Base-by-base conservation (phyloP, 2,113 vertebrate genomes). In the Protomyctophum bolini region DNA sequence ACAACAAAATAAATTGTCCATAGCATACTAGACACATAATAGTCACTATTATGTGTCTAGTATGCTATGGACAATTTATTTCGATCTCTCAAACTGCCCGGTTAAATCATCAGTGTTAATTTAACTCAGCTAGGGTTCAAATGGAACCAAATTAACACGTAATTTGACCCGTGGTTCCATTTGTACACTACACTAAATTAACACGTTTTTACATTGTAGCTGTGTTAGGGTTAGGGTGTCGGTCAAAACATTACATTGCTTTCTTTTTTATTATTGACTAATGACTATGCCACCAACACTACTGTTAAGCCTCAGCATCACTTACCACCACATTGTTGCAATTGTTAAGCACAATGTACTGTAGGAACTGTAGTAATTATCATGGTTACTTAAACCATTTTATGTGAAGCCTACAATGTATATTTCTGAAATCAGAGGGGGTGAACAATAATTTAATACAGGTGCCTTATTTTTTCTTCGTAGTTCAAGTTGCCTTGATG, bases 381-480 rank as follows among this genome's bases (percentile, higher is more conserved):
- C 33, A 29, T 48, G 50, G 52, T 75, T 63, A 21, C 21, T 21
- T 21, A 59, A 58, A 1, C 63, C 21, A 57, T 49, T 80, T 9
- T 62, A 21, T 66, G 56, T 81, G 65, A 1, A 70, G 45, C 6
- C 51, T 57, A 58, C 9, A 50, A 2, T 67, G 12, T 75, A 2
- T 63, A 50, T 66, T 48, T 45, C 12, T 57, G 4, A 65, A 64
- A 49, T 63, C 8, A 54, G 54, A 49, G 29, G 45, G 72, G 29
- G 15, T 49, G 73, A 78, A 58, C 56, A 46, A 63, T 6, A 60
- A 41, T 77, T 41, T 61, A 70, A 60, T 72, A 71, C 81, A 59
- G 75, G 88, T 91, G 92, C 91, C 91, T 92, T 92, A 91, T 68
- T 74, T 80, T 80, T 72, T 78, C 58, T 66, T 75, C 68, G 67